Evolutionary conservation across 2,888 invertebrate species (phyloP), one percentile per base, ranked within the genome.

Genomic region (Zeuzera pyrina): DNA sequence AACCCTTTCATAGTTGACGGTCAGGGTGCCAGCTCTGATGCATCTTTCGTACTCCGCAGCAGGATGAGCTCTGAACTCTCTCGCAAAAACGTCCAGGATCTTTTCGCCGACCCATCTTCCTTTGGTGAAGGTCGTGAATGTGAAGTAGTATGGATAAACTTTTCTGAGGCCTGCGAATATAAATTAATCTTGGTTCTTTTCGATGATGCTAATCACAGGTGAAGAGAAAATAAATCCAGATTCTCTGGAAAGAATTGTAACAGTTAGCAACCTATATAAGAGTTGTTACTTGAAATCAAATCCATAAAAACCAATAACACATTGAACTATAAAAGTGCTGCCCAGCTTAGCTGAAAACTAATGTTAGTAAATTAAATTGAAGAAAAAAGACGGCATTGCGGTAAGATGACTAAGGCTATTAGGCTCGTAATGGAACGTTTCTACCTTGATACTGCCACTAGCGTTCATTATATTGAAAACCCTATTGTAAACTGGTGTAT

Each of bases 81-180:
- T 85, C 5, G 93, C 91, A 74, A 97, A 97, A 12, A 98, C 94
- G 58, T 97, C 96, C 45, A 95, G 85, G 47, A 98, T 92, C 65
- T 91, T 91, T 71, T 94, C 94, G 2, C 96, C 97, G 2, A 96
- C 94, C 97, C 97, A 98, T 53, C 97, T 88, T 5, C 96, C 95
- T 83, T 98, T 98, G 39, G 95, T 95, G 83, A 95, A 97, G 22
- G 97, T 95, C 41, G 95, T 94, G 81, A 97, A 98, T 39, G 95
- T 95, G 85, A 95, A 98, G 79, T 95, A 94, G 84, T 98, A 98
- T 0, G 98, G 98, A 70, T 95, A 96, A 2, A 98, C 97, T 86
- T 98, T 97, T 48, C 97, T 87, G 49, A 97, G 87, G 50, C 95
- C 96, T 95, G 87, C 12, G 59, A 64, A 31, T 6, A 19, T 19